Base-by-base conservation (phyloP, 2,888 invertebrate genomes). In the Cynaeus angustus region DNA sequence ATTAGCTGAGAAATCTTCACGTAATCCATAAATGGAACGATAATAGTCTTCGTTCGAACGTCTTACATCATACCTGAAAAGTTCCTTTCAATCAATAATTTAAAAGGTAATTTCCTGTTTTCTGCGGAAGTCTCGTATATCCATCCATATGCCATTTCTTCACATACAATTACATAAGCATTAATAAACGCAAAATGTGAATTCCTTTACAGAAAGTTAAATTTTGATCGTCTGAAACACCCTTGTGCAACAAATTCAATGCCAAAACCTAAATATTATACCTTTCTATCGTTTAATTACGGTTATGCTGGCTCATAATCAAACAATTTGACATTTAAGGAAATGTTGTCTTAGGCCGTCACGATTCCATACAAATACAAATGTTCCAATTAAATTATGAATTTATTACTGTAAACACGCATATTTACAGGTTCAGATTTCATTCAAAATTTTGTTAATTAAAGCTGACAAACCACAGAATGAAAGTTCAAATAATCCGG, bases 211-310 rank as follows among this genome's bases (percentile, higher is more conserved):
- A 13, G 46, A 45, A 46, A 59, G 46, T 43, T 9, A 10, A 59
- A 45, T 43, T 59, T 43, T n/a, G n/a, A n/a, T n/a, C n/a, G 45
- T 14, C 4, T 13, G 33, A 33, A 37, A 53, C 53, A 53, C 55
- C 55, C 38, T 55, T 55, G 56, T 43, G 14, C 14, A 30, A 30
- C 16, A 7, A 10, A 43, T 43, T 59, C 59, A 59, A 59, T 59
- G 59, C 45, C 59, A 59, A 59, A 58, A 59, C 12, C 48, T 9
- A 43, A 45, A 45, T n/a, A 26, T 46, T 33, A 28, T 12, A 28
- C 59, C 59, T 59, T 59, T 59, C 59, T 59, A 59, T 0, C 45
- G 13, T 14, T 58, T 58, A 58, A 58, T 53, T 53, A 53, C 41
- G 38, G 10, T 14, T 14, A 45, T 14, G 13, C 14, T 2, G 12